Conservation (phyloP, 2,113 vertebrate genomes). For the Octodon degus region DNA sequence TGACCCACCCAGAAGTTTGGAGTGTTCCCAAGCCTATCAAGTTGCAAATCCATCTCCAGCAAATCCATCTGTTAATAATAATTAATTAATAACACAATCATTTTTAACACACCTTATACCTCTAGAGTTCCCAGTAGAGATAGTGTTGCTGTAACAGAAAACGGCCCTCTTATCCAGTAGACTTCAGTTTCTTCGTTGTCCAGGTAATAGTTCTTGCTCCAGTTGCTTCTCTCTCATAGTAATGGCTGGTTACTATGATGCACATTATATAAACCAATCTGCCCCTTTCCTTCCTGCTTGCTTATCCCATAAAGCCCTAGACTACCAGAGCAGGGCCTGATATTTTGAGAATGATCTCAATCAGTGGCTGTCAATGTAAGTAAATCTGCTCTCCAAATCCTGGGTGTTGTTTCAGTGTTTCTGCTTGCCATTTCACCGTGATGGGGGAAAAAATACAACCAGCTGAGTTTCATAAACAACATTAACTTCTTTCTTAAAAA, state of each 20-base stretch:
- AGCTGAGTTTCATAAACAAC: background rate
- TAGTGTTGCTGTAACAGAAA: background rate
- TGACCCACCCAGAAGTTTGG: background rate
- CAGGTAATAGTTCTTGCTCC: background rate
- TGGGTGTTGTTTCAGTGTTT: background rate
- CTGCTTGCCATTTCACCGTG: background rate
- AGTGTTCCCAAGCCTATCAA: background rate
- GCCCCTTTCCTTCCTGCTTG: background rate
- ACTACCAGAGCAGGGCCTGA: background rate
- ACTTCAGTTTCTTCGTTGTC: background rate
- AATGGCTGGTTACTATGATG: background rate
- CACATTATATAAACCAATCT: background rate
- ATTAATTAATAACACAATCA: too few relatives aligned
- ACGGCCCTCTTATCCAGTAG: background rate
- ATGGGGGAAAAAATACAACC: background rate
- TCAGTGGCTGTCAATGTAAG: background rate
- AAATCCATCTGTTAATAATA: background rate
- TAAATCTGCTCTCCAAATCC: background rate
- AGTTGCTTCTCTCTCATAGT: background rate
- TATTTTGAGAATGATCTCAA: background rate
- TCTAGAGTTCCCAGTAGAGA: background rate
- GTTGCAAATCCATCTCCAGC: background rate
- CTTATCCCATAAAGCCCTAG: background rate
- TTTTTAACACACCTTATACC: background rate
- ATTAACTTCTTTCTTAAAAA: constrained; percentile 24